Conservation (phyloP, 1,140 invertebrate species). For the Drosophila tropicalis region DNA sequence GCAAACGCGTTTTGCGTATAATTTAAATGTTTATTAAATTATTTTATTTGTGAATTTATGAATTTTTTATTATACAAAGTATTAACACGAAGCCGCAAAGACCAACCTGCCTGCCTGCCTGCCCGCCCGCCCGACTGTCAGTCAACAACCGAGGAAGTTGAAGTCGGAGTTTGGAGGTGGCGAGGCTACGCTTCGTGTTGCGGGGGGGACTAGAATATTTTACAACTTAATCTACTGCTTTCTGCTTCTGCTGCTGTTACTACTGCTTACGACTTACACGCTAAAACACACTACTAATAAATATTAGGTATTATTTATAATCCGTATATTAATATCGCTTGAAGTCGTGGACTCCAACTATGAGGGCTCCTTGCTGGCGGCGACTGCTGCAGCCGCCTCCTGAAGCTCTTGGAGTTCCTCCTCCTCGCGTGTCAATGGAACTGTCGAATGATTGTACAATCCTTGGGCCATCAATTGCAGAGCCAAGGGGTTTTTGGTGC, state of each 20-base stretch:
- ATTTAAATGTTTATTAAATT: constrained; percentile 81
- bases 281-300: constrained; percentile 53
- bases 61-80: constrained; percentile 70
- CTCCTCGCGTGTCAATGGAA: constrained; percentile 89
- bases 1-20: constrained; percentile 54
- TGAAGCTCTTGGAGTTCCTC: constrained; percentile 86
- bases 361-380: constrained; percentile 36
- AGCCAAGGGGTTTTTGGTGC: constrained; percentile 92
- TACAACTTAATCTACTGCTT: constrained; percentile 64
- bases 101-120: not conserved
- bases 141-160: not conserved
- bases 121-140: not conserved
- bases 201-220: constrained; percentile 70
- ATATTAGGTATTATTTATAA: constrained; percentile 46
- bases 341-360: not conserved
- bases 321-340: constrained; percentile 37
- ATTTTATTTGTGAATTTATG: constrained; percentile 72
- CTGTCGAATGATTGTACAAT: constrained; percentile 94
- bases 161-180: not conserved
- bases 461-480: constrained; percentile 96
- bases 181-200: constrained; percentile 25
- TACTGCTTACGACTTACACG: constrained; percentile 56
- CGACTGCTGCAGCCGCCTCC: constrained; percentile 57
- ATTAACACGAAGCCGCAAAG: constrained; percentile 38
- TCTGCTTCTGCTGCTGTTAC: constrained; percentile 13